phyloP scores from a whole-genome alignment of 2,888 invertebrate genomes.

The Meiosimyza platycephala region DNA sequence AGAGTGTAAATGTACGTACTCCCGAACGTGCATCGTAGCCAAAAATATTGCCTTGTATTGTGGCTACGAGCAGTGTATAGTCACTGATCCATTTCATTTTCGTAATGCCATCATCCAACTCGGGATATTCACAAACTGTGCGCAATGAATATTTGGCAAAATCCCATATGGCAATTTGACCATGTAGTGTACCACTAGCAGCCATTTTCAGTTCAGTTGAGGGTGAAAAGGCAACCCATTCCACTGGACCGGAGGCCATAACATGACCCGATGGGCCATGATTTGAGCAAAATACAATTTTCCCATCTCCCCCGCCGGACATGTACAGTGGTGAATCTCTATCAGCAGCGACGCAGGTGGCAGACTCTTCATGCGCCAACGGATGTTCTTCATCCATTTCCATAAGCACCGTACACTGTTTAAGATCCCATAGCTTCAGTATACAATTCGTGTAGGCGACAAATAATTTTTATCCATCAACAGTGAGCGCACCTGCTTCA shows the following conservation, averaged over 20 bases:
- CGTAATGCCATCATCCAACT: conserved; percentile 70
- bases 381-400: conserved; percentile 58
- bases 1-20: conserved; percentile 71
- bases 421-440: conserved; percentile 87
- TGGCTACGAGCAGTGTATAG: conserved; percentile 72
- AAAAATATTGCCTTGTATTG: conserved; percentile 84
- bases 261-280: conserved; percentile 68
- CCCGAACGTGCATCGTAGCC: conserved; percentile 82
- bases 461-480: conserved; percentile 80
- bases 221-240: conserved; percentile 79
- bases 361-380: conserved; percentile 71
- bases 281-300: conserved; percentile 62
- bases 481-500: conserved; percentile 74
- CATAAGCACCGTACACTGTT: conserved; percentile 69
- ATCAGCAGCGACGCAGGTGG: conserved; percentile 77
- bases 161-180: conserved; percentile 88
- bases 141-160: conserved; percentile 75
- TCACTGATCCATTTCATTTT: conserved; percentile 71
- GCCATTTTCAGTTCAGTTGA: conserved; percentile 74
- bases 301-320: conserved; percentile 75
- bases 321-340: conserved; percentile 77
- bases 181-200: conserved; percentile 81
- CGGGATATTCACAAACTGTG: conserved; percentile 71
- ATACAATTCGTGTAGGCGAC: conserved; percentile 88
- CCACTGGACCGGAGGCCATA: conserved; percentile 69